Evolutionary conservation across 2,113 vertebrate species (phyloP).

Genomic region (Apus apus): DNA sequence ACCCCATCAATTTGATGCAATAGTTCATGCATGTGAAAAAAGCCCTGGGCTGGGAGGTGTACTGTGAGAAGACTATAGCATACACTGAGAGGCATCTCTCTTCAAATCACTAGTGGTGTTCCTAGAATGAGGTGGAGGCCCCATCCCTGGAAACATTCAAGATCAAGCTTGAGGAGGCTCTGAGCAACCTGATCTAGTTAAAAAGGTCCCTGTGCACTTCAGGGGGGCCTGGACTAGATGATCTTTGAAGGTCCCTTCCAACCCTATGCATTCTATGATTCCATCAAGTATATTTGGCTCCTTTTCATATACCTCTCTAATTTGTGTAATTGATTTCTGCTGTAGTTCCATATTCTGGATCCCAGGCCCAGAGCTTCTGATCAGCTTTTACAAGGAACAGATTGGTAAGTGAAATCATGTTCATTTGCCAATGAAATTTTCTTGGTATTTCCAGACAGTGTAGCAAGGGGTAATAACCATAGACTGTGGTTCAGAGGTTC

Average conservation of each 20-base stretch:
- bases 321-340: background rate
- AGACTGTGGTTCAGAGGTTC: background rate
- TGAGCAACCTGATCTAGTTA: too few species aligned
- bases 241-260: too few species aligned
- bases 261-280: too few species aligned
- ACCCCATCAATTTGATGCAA: accelerated
- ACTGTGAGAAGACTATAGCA: background rate
- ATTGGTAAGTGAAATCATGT: background rate
- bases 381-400: background rate
- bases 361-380: background rate
- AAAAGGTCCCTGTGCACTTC: too few species aligned
- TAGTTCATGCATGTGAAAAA: background rate
- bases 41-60: background rate
- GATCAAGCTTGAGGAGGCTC: too few species aligned
- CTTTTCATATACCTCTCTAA: background rate
- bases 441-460: background rate
- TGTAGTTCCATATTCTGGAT: background rate
- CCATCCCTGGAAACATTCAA: too few species aligned
- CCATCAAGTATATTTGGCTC: background rate
- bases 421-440: background rate
- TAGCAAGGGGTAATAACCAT: background rate
- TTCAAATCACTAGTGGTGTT: background rate
- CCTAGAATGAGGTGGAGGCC: background rate
- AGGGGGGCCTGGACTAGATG: too few species aligned
- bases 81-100: background rate